Base-by-base conservation (phyloP, 1,140 invertebrate species). In the Harlomillsia oculata region DNA sequence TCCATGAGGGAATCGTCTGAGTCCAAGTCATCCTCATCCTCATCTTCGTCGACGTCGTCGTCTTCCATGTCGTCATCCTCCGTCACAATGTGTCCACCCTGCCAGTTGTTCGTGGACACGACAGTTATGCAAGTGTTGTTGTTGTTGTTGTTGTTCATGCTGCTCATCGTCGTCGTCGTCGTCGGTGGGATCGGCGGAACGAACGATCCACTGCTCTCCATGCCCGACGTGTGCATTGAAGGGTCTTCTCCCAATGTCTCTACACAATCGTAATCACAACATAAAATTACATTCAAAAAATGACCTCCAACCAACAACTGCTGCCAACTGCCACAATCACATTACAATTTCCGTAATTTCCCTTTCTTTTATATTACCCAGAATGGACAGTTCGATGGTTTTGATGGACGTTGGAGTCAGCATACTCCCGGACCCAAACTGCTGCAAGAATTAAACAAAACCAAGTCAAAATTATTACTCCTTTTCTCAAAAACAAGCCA, bases 341-440 rank as follows among this genome's bases (percentile, higher is more conserved):
- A n/a, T n/a, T n/a, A n/a, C n/a, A n/a, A n/a, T n/a, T n/a, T n/a
- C n/a, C n/a, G n/a, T n/a, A n/a, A n/a, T n/a, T n/a, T n/a, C n/a
- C n/a, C n/a, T n/a, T n/a, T n/a, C n/a, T n/a, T n/a, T n/a, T n/a
- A n/a, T n/a, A 2, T 53, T 41, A 59, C 50, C 57, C 80, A 78
- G 68, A 46, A 79, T 77, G 0, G 76, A 74, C 72, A 94, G 87
- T 71, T 95, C 89, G 69, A 96, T 89, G 72, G 82, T 91, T 63
- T 87, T 79, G 66, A 95, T 75, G 53, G 89, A 93, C 20, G 91
- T 95, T 53, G 91, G 93, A 50, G 92, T 97, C 62, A 96, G 76
- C 62, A 89, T n/a, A n/a, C n/a, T 91, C 18, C n/a, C n/a, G n/a
- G n/a, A n/a, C n/a, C n/a, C n/a, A n/a, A n/a, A n/a, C n/a, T n/a